Base-by-base conservation (phyloP, 1,140 invertebrate species). In the Bombus confusus region DNA sequence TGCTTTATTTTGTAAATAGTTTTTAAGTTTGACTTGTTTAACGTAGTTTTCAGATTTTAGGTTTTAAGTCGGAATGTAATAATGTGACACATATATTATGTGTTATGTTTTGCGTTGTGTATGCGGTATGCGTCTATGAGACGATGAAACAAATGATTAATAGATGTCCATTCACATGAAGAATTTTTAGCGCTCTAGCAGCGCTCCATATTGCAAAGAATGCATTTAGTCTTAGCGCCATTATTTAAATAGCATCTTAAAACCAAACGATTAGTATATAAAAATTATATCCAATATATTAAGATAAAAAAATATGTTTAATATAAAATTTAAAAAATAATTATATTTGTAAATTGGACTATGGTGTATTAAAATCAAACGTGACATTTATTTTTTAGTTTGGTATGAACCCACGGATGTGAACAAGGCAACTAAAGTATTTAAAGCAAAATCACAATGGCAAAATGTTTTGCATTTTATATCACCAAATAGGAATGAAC, bases 361-460 rank as follows among this genome's bases (percentile, higher is more conserved):
- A 25, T 12, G 5, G 10, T 34, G 31, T 34, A 34, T 37, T 34
- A 39, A 31, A 52, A 73, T 73, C 15, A 41, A 39, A 39, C 37
- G 18, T 18, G 47, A 47, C 15, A 37, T 73, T 76, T 18, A 2
- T 41, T 25, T 22, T 88, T 95, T 95, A 97, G 96, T 97, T 47
- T 97, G 96, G 95, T 97, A 96, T 92, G 97, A 97, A 90, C 96
- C 96, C 9, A 97, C 97, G 5, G 96, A 97, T 90, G 72, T 96
- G 3, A 91, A 93, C 64, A 96, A 96, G 87, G 96, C 96, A 6
- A 77, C 88, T 0, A 96, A 96, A 92, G 94, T 96, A 87, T 96
- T 97, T 86, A 76, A 94, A 62, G 90, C 92, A 25, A 82, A 82
- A 62, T 59, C 93, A 8, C 90, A 93, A 0, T 96, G 95, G 95